phyloP scores from a whole-genome alignment of 1,140 invertebrate species.

The Atta texana region DNA sequence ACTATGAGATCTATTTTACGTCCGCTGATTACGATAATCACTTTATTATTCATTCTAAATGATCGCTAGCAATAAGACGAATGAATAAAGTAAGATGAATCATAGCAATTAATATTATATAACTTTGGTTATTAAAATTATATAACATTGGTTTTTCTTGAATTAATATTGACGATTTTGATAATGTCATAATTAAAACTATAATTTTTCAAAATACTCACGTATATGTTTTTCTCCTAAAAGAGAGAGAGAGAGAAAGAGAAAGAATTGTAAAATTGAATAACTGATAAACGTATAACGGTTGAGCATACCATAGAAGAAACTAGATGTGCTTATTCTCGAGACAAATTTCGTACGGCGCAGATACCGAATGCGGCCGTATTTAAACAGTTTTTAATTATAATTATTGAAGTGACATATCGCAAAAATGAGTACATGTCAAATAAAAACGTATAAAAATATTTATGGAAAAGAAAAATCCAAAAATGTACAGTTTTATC shows the following conservation, averaged over 20 bases:
- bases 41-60: constrained; percentile 12
- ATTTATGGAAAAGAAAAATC: too few relatives aligned
- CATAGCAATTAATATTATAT: neutral
- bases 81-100: neutral
- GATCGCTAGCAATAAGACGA: neutral
- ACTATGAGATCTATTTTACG: neutral
- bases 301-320: too few relatives aligned
- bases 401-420: too few relatives aligned
- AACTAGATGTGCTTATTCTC: too few relatives aligned
- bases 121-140: neutral
- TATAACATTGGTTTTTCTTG: neutral
- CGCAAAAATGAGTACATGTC: too few relatives aligned
- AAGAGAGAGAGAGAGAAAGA: neutral
- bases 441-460: too few relatives aligned
- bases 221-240: neutral
- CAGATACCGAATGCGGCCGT: too few relatives aligned
- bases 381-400: too few relatives aligned
- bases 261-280: neutral
- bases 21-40: neutral
- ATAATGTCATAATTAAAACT: neutral
- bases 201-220: neutral
- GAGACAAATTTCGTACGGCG: too few relatives aligned
- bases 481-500: too few relatives aligned
- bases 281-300: too few relatives aligned
- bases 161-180: neutral